phyloP scores from a whole-genome alignment of 2,888 invertebrate species.

The Ischnura elegans region DNA sequence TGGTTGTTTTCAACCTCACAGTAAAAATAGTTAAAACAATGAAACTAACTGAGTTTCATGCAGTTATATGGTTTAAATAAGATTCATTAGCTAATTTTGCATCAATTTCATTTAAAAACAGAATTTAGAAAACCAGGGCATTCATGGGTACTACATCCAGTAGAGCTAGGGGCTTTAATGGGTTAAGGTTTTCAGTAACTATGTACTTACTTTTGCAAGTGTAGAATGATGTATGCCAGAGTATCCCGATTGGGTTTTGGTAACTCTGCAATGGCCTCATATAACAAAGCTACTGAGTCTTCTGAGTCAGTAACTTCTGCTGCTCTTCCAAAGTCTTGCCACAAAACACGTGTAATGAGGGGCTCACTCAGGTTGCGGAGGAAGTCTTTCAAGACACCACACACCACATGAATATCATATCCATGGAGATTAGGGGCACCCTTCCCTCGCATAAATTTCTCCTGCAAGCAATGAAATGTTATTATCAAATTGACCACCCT shows the following conservation, averaged over 20 bases:
- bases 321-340: slow-evolving; percentile 90
- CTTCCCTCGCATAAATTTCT: slow-evolving; percentile 92
- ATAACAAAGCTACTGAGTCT: slow-evolving; percentile 84
- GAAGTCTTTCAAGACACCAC: slow-evolving; percentile 97
- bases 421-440: slow-evolving; percentile 87
- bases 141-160: too few species aligned
- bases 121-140: too few species aligned
- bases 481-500: too few species aligned
- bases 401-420: slow-evolving; percentile 91
- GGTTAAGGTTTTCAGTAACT: too few species aligned
- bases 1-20: too few species aligned
- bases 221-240: slow-evolving; percentile 93
- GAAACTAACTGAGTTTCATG: too few species aligned
- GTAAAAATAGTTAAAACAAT: too few species aligned
- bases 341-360: slow-evolving; percentile 88
- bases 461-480: slow-evolving; percentile 77
- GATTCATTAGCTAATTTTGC: too few species aligned
- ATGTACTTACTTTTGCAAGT: slow-evolving; percentile 90
- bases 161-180: too few species aligned
- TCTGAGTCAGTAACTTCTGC: slow-evolving; percentile 80
- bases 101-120: too few species aligned
- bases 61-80: too few species aligned
- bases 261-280: slow-evolving; percentile 89
- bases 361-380: slow-evolving; percentile 93
- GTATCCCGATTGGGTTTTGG: slow-evolving; percentile 97